phyloP scores from a whole-genome alignment of 2,888 invertebrate genomes.

The Allacma fusca region DNA sequence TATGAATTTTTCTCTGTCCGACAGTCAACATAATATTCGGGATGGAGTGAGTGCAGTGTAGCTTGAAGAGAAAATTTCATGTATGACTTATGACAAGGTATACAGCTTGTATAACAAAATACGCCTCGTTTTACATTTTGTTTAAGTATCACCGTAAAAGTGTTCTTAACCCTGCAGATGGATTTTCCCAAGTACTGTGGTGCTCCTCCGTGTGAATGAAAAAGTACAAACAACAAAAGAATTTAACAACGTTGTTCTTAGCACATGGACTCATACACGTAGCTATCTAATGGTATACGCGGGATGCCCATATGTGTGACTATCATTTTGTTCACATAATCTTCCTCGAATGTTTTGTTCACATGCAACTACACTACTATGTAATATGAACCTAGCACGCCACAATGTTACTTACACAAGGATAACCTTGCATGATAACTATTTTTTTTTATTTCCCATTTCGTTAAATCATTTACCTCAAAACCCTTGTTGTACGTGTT shows the following conservation, averaged over 20 bases:
- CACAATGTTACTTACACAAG: not conserved
- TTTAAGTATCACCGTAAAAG: conserved; percentile 35
- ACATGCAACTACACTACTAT: not conserved
- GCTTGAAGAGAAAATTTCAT: conserved; percentile 10
- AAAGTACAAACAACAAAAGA: conserved; percentile 4
- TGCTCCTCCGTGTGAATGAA: conserved; percentile 10
- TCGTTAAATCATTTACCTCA: not conserved
- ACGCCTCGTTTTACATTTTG: conserved; percentile 36
- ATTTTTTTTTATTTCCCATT: not conserved
- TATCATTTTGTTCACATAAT: not conserved
- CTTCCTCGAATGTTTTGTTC: not conserved
- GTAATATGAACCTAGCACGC: not conserved
- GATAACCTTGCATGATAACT: not conserved
- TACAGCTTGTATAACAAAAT: not conserved
- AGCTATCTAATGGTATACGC: no score
- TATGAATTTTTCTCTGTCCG: conserved; percentile 30
- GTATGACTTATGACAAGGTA: conserved; percentile 31
- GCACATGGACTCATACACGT: not conserved
- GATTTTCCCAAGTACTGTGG: not conserved
- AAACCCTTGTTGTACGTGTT: not conserved
- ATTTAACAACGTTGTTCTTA: not conserved
- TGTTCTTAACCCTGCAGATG: conserved; percentile 11
- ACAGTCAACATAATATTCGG: conserved; percentile 17
- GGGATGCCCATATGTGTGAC: no score
- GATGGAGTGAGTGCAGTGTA: not conserved